These are phyloP conservation scores for Nyctereutes procyonoides DNA, from an alignment of 2,113 vertebrate genomes.

Conservation along the genomic window DNA sequence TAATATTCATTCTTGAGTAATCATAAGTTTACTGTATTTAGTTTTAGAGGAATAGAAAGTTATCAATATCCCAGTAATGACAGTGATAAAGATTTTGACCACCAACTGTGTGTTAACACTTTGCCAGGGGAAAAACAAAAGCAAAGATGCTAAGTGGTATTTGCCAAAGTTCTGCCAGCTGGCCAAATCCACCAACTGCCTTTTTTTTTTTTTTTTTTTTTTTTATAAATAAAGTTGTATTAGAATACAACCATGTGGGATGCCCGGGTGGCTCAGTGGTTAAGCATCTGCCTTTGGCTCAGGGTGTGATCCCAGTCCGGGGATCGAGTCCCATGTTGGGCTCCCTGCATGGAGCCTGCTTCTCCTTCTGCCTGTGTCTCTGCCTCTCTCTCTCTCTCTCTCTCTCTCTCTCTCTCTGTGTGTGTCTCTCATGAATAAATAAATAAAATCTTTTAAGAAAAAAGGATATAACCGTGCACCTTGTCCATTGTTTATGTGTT, in stretches of 20 bases:
- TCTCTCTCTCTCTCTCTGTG: too few species aligned
- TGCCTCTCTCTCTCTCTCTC: too few species aligned
- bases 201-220: not conserved
- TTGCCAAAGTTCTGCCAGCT: not conserved
- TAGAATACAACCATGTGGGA: too few species aligned
- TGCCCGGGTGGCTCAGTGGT: too few species aligned
- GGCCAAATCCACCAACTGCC: not conserved
- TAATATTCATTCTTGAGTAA: not conserved
- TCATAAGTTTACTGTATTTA: not conserved
- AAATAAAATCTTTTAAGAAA: too few species aligned
- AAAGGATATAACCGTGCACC: too few species aligned
- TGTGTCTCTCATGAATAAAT: too few species aligned
- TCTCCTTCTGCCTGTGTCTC: too few species aligned
- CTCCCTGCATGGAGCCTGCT: too few species aligned
- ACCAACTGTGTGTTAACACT: not conserved
- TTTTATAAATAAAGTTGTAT: not conserved
- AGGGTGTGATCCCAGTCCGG: too few species aligned
- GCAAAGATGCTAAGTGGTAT: not conserved
- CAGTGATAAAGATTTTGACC: slow-evolving; percentile 3
- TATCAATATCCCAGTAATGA: not conserved
- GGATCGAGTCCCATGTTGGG: too few species aligned
- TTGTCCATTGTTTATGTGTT: not conserved
- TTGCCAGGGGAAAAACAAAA: not conserved
- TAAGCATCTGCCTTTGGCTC: too few species aligned
- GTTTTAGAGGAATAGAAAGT: not conserved